Evolutionary conservation across 2,113 vertebrate genomes (phyloP).

Genomic region (Lophochroa leadbeateri): DNA sequence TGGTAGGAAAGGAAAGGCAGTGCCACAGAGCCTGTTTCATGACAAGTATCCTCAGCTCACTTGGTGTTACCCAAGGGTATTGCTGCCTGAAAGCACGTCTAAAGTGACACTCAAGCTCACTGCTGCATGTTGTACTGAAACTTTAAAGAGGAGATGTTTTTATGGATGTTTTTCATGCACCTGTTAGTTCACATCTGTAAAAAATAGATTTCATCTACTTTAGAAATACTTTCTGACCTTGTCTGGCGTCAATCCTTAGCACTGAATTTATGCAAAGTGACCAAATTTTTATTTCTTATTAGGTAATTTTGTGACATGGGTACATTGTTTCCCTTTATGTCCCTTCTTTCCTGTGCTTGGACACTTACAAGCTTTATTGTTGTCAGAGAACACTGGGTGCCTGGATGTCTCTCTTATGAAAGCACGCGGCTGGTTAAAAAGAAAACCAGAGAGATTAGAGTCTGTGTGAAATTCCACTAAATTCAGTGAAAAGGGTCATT

Average conservation of each 20-base stretch:
- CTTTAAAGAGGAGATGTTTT: constrained; percentile 6
- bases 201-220: not conserved
- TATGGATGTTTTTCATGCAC: not conserved
- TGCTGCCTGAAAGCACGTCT: constrained; percentile 26
- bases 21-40: not conserved
- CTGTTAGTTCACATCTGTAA: not conserved
- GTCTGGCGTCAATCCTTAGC: not conserved
- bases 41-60: constrained; percentile 17
- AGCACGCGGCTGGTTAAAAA: not conserved
- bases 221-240: not conserved
- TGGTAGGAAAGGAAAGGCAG: not conserved
- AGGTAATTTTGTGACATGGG: not conserved
- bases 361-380: not conserved
- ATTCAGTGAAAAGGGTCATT: not conserved
- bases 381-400: not conserved
- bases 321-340: not conserved
- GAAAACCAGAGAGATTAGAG: not conserved
- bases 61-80: constrained; percentile 9
- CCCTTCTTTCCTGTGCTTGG: not conserved
- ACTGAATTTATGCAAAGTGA: not conserved
- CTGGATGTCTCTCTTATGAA: not conserved
- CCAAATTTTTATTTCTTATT: not conserved
- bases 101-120: not conserved
- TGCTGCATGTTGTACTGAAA: not conserved
- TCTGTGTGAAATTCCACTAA: not conserved